A percentile compares a stretch with the other conserved stretches of the same genome.
These are phyloP conservation scores for Muscicapa adusta DNA, from an alignment of 2,113 vertebrate species.

Conservation along the genomic window DNA sequence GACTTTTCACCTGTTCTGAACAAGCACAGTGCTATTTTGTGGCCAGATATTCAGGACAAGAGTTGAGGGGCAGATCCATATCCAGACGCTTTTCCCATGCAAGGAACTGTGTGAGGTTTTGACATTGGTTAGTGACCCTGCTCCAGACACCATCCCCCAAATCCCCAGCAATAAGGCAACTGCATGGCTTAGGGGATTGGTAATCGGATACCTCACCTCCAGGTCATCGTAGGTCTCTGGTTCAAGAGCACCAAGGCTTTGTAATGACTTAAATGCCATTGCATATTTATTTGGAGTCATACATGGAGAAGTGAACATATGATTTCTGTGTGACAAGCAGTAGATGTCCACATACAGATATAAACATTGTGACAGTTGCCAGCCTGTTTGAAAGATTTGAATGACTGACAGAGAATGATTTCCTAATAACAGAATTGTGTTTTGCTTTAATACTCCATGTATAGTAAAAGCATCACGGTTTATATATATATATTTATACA, in stretches of 20 bases:
- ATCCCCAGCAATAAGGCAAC: slow-evolving; percentile 32
- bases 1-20: neutral
- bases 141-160: slow-evolving; percentile 25
- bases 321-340: neutral
- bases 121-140: neutral
- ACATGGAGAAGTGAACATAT: neutral
- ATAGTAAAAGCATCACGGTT: neutral
- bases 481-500: neutral
- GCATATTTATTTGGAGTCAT: neutral
- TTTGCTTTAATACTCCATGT: neutral
- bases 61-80: neutral
- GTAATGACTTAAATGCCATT: neutral
- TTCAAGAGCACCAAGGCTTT: slow-evolving; percentile 6
- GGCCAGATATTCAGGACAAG: neutral
- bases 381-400: neutral
- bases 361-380: slow-evolving; percentile 32
- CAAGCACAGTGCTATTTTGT: neutral
- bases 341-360: neutral
- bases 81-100: fast-evolving
- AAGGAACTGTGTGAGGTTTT: neutral
- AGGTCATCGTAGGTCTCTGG: slow-evolving; percentile 21
- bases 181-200: slow-evolving; percentile 41
- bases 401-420: neutral
- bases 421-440: neutral
- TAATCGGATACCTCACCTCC: slow-evolving; percentile 46